These are phyloP conservation scores for Adineta ricciae DNA, from an alignment of 2,888 invertebrate species.

Conservation along the genomic window DNA sequence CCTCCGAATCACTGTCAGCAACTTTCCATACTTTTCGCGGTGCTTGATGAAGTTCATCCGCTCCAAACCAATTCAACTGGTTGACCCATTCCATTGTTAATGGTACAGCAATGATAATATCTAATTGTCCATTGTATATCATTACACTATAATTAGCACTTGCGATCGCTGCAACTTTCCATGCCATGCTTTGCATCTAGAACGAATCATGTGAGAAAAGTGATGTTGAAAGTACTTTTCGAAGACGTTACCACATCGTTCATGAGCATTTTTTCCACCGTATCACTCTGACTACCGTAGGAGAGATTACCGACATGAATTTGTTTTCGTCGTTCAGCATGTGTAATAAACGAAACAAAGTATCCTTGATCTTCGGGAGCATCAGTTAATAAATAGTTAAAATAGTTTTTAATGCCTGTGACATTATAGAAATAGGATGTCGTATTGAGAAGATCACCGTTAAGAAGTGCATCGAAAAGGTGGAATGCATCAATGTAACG, in stretches of 20 bases:
- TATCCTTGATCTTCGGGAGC: constrained; percentile 40
- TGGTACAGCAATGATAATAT: constrained; percentile 79
- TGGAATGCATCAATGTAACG: constrained; percentile 15
- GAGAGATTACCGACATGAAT: constrained; percentile 74
- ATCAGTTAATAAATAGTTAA: constrained; percentile 41
- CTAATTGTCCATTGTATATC: constrained; percentile 78
- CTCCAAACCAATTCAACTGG: constrained; percentile 61
- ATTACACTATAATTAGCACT: constrained; percentile 54
- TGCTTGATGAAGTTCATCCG: constrained; percentile 58
- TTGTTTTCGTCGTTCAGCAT: constrained; percentile 57
- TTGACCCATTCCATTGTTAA: constrained; percentile 68
- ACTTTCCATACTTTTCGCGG: constrained; percentile 59
- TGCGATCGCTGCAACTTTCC: neutral
- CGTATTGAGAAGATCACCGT: constrained; percentile 42
- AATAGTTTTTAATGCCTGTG: constrained; percentile 43
- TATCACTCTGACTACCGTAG: constrained; percentile 52
- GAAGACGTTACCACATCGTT: constrained; percentile 56
- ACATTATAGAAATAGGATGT: constrained; percentile 44
- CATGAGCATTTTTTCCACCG: constrained; percentile 63
- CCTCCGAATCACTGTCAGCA: constrained; percentile 42
- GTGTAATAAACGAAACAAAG: constrained; percentile 43
- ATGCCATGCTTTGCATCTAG: neutral
- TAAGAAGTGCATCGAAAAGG: constrained; percentile 37
- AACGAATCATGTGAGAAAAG: neutral
- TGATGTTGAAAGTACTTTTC: neutral